Evolutionary conservation across 2,888 invertebrate genomes (phyloP).

Genomic region (Masnerella sp.): DNA sequence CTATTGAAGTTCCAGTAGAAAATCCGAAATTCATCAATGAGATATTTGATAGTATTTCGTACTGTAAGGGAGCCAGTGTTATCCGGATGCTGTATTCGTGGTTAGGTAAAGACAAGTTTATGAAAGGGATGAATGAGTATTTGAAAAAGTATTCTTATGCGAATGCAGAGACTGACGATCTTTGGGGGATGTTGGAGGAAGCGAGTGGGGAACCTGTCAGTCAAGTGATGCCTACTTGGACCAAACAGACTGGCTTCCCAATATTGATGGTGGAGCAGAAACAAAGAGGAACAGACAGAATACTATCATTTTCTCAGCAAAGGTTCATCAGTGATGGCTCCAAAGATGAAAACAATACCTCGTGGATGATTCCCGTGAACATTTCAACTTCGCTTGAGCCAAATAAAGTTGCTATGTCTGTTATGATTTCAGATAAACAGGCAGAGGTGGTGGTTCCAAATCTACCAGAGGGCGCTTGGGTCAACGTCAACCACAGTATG

Average conservation of each 20-base stretch:
- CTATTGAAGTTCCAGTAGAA: conserved; percentile 96
- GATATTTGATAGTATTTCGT: conserved; percentile 98
- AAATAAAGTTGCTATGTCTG: conserved; percentile 77
- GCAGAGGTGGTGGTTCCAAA: conserved; percentile 85
- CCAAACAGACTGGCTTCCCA: conserved; percentile 96
- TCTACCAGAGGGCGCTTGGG: conserved; percentile 87
- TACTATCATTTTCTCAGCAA: conserved; percentile 87
- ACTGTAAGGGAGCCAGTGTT: conserved; percentile 96
- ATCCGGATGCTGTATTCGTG: conserved; percentile 96
- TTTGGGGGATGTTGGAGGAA: conserved; percentile 93
- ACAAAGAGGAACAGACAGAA: conserved; percentile 81
- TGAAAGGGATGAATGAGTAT: conserved; percentile 94
- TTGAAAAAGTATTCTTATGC: conserved; percentile 89
- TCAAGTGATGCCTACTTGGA: conserved; percentile 97
- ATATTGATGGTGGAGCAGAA: conserved; percentile 83
- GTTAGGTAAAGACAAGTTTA: conserved; percentile 94
- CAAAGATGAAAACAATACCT: conserved; percentile 80
- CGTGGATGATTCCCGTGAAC: conserved; percentile 94
- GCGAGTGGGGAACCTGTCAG: conserved; percentile 94
- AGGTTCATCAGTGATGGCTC: conserved; percentile 93
- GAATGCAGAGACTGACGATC: conserved; percentile 95
- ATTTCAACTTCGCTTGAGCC: conserved; percentile 88
- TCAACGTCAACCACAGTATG: conserved; percentile 92
- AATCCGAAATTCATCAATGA: conserved; percentile 97
- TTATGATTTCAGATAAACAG: conserved; percentile 83